Evolutionary conservation across 2,113 vertebrate genomes (phyloP).

Genomic region (Ailuropoda melanoleuca): DNA sequence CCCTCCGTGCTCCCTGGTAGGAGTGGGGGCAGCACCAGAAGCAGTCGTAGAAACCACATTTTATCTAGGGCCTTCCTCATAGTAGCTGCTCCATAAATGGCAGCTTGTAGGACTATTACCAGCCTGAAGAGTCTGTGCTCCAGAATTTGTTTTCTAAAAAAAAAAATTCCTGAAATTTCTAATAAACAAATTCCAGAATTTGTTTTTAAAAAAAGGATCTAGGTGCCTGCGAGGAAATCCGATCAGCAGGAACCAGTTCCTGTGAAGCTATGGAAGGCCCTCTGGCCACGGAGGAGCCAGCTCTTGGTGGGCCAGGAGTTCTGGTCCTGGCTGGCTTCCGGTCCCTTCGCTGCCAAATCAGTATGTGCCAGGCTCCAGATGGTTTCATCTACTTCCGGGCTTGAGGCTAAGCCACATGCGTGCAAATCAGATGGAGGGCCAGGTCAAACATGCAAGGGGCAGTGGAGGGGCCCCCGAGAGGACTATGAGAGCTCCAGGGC

Average conservation of each 20-base stretch:
- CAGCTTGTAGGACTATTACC: background rate
- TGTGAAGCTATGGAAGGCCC: background rate
- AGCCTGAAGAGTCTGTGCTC: background rate
- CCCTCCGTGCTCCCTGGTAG: fast-evolving
- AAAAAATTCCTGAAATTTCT: background rate
- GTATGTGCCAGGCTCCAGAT: background rate
- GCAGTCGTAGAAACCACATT: background rate
- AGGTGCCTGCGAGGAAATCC: background rate
- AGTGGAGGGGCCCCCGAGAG: background rate
- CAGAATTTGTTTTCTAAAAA: background rate
- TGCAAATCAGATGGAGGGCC: background rate
- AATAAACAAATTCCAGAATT: background rate
- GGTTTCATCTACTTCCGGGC: background rate
- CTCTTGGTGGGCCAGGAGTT: background rate
- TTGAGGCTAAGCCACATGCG: background rate
- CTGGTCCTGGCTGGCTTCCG: background rate
- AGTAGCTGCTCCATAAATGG: background rate
- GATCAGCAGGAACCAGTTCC: fast-evolving
- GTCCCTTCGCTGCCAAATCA: background rate
- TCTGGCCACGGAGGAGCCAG: background rate
- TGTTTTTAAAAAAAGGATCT: background rate
- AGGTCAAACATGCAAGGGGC: background rate
- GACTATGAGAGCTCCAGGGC: no score
- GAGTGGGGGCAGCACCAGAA: background rate
- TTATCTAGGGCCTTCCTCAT: background rate